Evolutionary conservation across 2,113 vertebrate genomes (phyloP), one percentile per base, ranked within the genome.

Genomic region (Gulo gulo): DNA sequence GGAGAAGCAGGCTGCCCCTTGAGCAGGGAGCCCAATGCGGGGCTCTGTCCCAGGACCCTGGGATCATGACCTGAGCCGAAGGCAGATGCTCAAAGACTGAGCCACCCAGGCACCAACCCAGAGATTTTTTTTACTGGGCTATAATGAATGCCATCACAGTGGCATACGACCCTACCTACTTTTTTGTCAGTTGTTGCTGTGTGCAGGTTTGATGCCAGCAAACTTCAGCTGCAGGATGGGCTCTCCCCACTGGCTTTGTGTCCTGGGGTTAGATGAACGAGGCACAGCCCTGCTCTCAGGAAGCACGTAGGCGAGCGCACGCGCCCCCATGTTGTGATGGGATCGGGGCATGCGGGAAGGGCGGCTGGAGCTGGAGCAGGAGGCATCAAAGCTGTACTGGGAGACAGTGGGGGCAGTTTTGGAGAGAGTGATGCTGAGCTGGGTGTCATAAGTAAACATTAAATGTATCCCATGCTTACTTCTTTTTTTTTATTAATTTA

Each of bases 231-330:
- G 6, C 5, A 18, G 31, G 18, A 18, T 23, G 36, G 63, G 24
- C 45, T 79, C 36, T 24, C 2, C 29, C 84, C 39, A 1, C 23
- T 14, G 63, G 21, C 55, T 91, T 42, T 15, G 80, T 4, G 55
- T 34, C 45, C 79, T 59, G 45, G 61, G 29, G 34, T 15, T 13
- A 42, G 36, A 39, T 4, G 11, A 36, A 0, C 4, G 1, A 42
- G 18, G 24, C 45, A 7, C 2, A 24, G 21, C 15, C 12, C 84
- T 36, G 5, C 6, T 1, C 42, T 65, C 2, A 1, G 18, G 76
- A 18, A 67, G 52, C 50, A 36, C 18, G 0, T 0, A 7, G 21
- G 11, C 9, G 10, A 45, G 24, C 21, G 0, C 31, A 0, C 0
- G 1, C 7, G 3, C 52, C 23, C 39, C 18, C 11, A 0, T 12